Conservation (phyloP, 2,113 vertebrate species). For the Rutilus rutilus region DNA sequence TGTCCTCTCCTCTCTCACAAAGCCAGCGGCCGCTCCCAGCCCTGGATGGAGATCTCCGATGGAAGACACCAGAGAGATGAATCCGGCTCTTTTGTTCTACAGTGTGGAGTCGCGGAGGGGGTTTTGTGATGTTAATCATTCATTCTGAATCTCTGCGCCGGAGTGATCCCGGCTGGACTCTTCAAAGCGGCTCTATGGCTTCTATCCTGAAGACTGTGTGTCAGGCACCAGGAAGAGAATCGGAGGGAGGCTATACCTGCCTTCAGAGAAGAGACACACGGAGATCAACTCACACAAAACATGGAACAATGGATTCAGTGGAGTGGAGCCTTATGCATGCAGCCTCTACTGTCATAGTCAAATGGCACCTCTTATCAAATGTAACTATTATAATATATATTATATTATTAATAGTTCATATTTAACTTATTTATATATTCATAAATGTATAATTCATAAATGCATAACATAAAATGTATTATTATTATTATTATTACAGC, state of each 20-base stretch:
- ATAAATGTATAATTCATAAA: background rate
- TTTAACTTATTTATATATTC: background rate
- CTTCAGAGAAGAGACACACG: constrained; percentile 72
- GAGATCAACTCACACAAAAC: constrained; percentile 69
- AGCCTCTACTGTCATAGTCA: background rate
- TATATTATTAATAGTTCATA: background rate
- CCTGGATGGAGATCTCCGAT: constrained; percentile 60
- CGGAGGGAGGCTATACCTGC: constrained; percentile 74
- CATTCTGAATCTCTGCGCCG: background rate
- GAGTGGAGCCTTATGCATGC: constrained; percentile 60
- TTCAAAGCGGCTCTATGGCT: constrained; percentile 25
- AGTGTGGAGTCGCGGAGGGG: background rate
- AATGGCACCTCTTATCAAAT: background rate
- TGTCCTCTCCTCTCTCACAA: constrained; percentile 66
- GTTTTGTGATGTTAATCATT: constrained; percentile 43
- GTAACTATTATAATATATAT: background rate
- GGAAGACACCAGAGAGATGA: constrained; percentile 10
- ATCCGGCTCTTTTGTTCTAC: constrained; percentile 1
- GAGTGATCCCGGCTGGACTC: constrained; percentile 33
- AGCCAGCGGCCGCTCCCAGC: constrained; percentile 78
- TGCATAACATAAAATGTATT: background rate
- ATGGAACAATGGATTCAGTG: constrained; percentile 62
- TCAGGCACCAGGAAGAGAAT: constrained; percentile 65
- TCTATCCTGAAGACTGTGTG: constrained; percentile 55
- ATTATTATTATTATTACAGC: background rate